A percentile compares a stretch with the other conserved stretches of the same genome.
phyloP scores from a whole-genome alignment of 2,113 vertebrate genomes.

The Pungitius pungitius region DNA sequence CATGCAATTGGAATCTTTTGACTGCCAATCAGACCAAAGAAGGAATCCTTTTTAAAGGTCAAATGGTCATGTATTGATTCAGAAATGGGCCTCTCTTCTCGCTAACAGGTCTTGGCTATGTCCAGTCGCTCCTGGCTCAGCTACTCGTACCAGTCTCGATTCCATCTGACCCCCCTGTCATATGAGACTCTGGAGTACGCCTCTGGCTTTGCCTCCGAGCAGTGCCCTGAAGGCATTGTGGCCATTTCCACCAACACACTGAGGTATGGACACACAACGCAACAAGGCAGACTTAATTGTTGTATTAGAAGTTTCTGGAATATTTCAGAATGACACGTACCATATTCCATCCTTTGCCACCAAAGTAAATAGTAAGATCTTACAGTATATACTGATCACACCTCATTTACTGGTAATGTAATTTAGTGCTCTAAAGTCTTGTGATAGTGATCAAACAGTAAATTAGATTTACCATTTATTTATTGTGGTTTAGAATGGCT shows the following conservation, averaged over 20 bases:
- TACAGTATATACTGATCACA: neutral
- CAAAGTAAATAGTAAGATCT: neutral
- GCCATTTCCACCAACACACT: conserved; percentile 98
- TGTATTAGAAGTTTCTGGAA: too few species aligned
- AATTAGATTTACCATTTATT: neutral
- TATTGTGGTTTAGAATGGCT: too few species aligned
- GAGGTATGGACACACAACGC: conserved; percentile 79
- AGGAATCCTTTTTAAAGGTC: neutral
- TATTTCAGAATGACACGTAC: neutral
- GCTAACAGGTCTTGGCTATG: conserved; percentile 93
- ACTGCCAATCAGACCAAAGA: neutral
- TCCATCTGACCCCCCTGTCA: conserved; percentile 94
- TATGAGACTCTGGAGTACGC: conserved; percentile 97
- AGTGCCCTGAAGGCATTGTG: conserved; percentile 97
- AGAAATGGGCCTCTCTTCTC: neutral
- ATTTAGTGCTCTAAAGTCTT: neutral
- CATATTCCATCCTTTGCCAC: neutral
- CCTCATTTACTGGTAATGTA: neutral
- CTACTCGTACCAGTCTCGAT: conserved; percentile 97
- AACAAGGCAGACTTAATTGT: neutral
- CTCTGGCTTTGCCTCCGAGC: conserved; percentile 96
- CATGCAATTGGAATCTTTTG: neutral
- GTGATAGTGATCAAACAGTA: neutral
- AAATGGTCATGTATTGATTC: neutral
- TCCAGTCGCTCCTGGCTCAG: conserved; percentile 98